phyloP scores from a whole-genome alignment of 2,113 vertebrate genomes.

The Campylomormyrus tamandua region DNA sequence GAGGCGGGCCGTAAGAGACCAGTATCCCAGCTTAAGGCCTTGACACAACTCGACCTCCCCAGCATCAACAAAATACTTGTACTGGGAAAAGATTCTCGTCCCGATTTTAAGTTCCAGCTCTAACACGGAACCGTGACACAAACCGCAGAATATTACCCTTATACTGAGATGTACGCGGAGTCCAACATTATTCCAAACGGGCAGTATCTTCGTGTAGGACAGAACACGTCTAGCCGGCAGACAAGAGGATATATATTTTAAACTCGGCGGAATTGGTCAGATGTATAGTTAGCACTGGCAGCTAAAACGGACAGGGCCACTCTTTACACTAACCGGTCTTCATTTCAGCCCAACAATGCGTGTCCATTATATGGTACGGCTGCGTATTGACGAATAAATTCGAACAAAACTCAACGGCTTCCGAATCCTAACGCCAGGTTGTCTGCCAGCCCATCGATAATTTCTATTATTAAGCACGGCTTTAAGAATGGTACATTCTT shows the following conservation, averaged over 20 bases:
- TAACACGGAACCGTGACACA: background rate
- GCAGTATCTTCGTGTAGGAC: background rate
- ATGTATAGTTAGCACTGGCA: background rate
- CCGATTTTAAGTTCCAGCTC: background rate
- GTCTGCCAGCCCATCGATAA: background rate
- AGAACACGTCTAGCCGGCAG: background rate
- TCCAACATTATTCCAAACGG: background rate
- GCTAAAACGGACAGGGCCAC: background rate
- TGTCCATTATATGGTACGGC: background rate
- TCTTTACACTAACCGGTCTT: background rate
- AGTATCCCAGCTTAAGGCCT: background rate
- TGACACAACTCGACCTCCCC: background rate
- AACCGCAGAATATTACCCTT: background rate
- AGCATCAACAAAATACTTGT: background rate
- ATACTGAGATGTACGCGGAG: background rate
- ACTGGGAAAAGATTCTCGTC: background rate
- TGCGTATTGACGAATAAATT: background rate
- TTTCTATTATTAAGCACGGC: background rate
- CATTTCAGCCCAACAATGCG: background rate
- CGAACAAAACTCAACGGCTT: too few relatives aligned
- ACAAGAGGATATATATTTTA: background rate
- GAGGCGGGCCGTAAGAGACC: background rate
- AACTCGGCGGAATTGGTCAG: background rate
- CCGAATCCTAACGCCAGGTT: background rate
- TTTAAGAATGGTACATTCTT: background rate